phyloP scores from a whole-genome alignment of 2,888 invertebrate genomes.

The Hirtodrosophila alboralis region DNA sequence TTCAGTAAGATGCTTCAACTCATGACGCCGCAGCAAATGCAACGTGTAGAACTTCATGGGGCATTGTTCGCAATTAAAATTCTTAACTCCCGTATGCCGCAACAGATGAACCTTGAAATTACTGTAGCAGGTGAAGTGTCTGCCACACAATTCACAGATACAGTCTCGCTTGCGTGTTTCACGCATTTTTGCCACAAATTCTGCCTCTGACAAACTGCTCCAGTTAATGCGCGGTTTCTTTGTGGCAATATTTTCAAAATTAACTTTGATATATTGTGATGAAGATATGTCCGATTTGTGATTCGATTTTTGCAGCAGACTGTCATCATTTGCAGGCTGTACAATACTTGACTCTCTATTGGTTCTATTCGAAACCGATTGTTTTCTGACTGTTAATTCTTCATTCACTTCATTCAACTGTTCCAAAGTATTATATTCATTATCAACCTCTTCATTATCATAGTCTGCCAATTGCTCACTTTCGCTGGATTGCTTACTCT shows the following conservation, averaged over 20 bases:
- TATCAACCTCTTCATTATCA: constrained; percentile 3
- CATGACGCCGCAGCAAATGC: constrained; percentile 61
- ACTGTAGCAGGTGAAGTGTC: constrained; percentile 66
- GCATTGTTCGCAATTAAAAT: constrained; percentile 55
- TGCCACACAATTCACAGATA: constrained; percentile 66
- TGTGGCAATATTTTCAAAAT: constrained; percentile 45
- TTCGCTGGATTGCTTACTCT: background rate
- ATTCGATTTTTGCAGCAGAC: background rate
- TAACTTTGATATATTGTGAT: constrained; percentile 36
- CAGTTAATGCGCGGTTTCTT: constrained; percentile 57
- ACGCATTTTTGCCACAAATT: constrained; percentile 55
- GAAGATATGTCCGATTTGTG: background rate
- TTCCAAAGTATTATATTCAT: constrained; percentile 2
- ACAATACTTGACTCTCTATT: constrained; percentile 2
- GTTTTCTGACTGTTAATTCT: background rate
- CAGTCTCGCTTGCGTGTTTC: constrained; percentile 66
- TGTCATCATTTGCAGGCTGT: background rate
- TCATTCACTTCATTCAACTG: background rate
- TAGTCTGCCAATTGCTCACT: constrained; percentile 7
- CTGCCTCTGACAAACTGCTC: constrained; percentile 60
- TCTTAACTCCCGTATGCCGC: constrained; percentile 61
- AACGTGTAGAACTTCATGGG: constrained; percentile 60
- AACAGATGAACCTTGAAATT: constrained; percentile 67
- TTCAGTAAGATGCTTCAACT: constrained; percentile 44
- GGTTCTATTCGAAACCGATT: background rate